These are phyloP conservation scores for Aptenodytes forsteri DNA, from an alignment of 2,113 vertebrate species.

Conservation along the genomic window DNA sequence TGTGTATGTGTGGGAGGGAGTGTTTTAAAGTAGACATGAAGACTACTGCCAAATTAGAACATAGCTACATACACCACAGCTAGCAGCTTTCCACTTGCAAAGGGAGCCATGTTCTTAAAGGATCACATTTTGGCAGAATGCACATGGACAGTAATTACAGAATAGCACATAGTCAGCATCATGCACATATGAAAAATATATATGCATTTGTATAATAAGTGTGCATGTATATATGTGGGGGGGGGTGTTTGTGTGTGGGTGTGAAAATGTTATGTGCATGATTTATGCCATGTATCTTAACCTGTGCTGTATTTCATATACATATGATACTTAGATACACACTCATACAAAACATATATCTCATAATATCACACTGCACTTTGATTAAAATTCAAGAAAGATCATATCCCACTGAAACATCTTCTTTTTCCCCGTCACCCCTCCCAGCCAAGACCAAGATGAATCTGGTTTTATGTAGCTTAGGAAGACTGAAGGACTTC, in stretches of 20 bases:
- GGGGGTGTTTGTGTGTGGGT: too few relatives aligned
- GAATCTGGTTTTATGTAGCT: background rate
- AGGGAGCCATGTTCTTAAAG: background rate
- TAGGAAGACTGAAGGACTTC: background rate
- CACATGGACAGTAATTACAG: background rate
- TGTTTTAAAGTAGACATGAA: background rate
- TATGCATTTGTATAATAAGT: background rate
- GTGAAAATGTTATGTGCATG: background rate
- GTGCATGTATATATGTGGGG: background rate
- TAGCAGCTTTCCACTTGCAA: background rate
- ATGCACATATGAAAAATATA: background rate
- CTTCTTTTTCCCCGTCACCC: background rate
- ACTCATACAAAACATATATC: background rate
- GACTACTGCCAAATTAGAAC: background rate
- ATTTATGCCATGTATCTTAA: background rate
- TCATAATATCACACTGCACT: background rate
- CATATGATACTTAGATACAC: background rate
- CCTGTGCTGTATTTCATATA: background rate
- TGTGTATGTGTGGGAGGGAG: background rate
- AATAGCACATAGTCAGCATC: background rate
- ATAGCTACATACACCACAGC: background rate
- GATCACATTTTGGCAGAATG: background rate
- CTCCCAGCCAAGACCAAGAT: background rate
- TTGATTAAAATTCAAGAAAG: background rate
- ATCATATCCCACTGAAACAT: background rate